A percentile compares a stretch with the other conserved stretches of the same genome.
Evolutionary conservation across 2,797 vertebrate species (phyloP).

Genomic region (Labeo calbasu): DNA sequence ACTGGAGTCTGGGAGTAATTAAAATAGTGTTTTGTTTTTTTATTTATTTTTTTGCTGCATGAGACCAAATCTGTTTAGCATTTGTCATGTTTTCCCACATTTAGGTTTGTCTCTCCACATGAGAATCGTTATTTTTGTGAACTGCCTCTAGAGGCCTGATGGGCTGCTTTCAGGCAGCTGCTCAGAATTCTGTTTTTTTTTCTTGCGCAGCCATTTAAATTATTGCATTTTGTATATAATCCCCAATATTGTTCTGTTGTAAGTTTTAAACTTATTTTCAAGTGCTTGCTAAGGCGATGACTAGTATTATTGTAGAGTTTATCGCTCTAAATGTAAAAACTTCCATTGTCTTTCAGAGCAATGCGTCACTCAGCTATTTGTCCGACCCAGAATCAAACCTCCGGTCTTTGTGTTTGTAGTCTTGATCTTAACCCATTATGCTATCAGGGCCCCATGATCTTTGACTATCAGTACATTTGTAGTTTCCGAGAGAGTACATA

Average conservation of each 20-base stretch:
- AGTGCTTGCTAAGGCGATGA: background rate
- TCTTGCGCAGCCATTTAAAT: background rate
- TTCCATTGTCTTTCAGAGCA: background rate
- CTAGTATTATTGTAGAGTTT: background rate
- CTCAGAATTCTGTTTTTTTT: background rate
- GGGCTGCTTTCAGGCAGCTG: conserved; percentile 1
- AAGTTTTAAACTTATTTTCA: background rate
- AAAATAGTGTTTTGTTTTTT: background rate
- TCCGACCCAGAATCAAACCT: conserved; percentile 10
- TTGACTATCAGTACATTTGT: conserved; percentile 6
- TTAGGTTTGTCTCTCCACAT: conserved; percentile 3
- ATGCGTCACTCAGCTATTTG: background rate
- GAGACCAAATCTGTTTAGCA: conserved; percentile 14
- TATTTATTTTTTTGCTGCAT: background rate
- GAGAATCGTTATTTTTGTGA: conserved; percentile 1
- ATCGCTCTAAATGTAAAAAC: background rate
- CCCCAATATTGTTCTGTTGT: background rate
- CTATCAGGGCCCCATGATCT: conserved; percentile 15
- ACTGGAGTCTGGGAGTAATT: background rate
- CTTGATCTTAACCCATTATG: background rate
- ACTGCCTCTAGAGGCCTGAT: background rate
- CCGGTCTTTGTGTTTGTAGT: conserved; percentile 15
- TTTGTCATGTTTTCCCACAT: conserved; percentile 32
- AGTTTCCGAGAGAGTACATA: background rate
- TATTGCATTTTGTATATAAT: background rate